These are phyloP conservation scores for Alaudala cheleensis DNA, from an alignment of 2,113 vertebrate genomes.

Conservation along the genomic window DNA sequence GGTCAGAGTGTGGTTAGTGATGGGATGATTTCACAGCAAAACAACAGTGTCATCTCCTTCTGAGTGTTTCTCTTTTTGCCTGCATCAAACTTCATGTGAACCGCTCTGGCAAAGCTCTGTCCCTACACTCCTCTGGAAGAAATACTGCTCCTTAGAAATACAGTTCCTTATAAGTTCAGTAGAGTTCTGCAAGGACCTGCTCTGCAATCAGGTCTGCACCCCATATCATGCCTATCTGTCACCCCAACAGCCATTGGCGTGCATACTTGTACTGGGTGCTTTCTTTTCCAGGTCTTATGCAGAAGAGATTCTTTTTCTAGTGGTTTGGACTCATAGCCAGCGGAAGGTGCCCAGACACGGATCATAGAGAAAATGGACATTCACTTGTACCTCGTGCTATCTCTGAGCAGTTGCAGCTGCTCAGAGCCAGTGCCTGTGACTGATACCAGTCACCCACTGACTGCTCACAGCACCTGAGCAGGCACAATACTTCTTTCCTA, in stretches of 20 bases:
- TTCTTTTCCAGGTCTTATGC: not conserved
- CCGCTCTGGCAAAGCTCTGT: not conserved
- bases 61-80: not conserved
- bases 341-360: fast-evolving
- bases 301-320: not conserved
- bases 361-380: fast-evolving
- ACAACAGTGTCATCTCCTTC: not conserved
- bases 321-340: not conserved
- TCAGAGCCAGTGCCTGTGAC: not conserved
- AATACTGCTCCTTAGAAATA: not conserved
- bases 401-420: not conserved
- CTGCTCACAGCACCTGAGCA: fast-evolving
- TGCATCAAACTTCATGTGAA: fast-evolving
- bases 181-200: not conserved
- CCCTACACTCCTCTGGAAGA: not conserved
- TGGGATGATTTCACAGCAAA: not conserved
- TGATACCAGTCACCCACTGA: not conserved
- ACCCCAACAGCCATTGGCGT: fast-evolving
- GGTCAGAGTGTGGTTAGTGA: fast-evolving
- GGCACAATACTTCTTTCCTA: not conserved
- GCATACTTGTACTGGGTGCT: not conserved
- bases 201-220: not conserved
- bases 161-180: not conserved
- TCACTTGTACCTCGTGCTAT: not conserved
- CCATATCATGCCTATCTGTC: not conserved